phyloP scores from a whole-genome alignment of 2,113 vertebrate genomes.

The Lagopus leucura region DNA sequence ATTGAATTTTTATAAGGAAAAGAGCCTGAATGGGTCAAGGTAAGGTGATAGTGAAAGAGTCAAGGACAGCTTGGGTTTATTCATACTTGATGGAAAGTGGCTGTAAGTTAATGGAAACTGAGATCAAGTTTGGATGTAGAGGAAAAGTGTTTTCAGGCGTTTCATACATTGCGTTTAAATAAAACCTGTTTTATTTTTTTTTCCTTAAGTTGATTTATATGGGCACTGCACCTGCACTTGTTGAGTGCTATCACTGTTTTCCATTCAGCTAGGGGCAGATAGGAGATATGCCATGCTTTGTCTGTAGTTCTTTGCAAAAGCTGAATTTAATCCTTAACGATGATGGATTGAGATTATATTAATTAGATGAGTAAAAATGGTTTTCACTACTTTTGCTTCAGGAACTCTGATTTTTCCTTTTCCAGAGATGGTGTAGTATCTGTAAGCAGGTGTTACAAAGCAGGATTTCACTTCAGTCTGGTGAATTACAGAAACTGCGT shows the following conservation, averaged over 20 bases:
- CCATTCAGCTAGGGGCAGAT: neutral
- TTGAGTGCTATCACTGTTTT: neutral
- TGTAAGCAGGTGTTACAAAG: neutral
- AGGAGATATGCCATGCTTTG: neutral
- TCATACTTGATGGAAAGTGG: neutral
- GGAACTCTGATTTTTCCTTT: neutral
- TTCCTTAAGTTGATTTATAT: neutral
- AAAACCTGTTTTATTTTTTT: neutral
- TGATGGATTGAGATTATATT: neutral
- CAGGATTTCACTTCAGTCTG: neutral
- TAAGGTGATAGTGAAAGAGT: neutral
- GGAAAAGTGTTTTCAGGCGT: neutral
- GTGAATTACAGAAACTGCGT: neutral
- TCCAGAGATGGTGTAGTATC: neutral
- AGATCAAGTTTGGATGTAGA: neutral
- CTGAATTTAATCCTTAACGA: neutral
- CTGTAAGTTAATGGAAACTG: neutral
- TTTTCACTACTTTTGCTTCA: neutral
- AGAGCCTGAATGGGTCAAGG: neutral
- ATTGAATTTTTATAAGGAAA: neutral
- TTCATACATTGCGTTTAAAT: neutral
- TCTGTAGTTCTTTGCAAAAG: neutral
- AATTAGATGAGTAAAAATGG: neutral
- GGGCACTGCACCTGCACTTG: neutral
- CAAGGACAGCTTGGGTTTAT: neutral